Base-by-base conservation (phyloP, 2,797 vertebrate species). In the Psittacula echo region DNA sequence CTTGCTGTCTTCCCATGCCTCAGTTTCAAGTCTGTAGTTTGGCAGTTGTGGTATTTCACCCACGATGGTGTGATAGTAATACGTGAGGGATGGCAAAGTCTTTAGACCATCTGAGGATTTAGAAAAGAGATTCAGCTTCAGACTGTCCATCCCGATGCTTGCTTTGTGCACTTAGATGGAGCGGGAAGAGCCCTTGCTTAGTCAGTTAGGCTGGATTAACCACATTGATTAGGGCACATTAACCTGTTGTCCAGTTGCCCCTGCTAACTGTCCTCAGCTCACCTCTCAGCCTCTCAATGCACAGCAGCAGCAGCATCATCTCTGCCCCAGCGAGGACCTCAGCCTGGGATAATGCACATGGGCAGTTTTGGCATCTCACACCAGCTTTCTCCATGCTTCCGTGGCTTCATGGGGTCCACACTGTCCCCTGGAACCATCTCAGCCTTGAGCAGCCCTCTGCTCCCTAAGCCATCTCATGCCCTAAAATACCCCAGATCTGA, bases 341-440 rank as follows among this genome's bases (percentile, higher is more conserved):
- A 42, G n/a, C 50, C 62, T 34, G 66, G 56, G n/a, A 15, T 87
- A 1, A 48, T 48, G 20, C 39, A 41, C 1, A 0, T 19, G 42
- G 42, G 29, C 29, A 32, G 62, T 39, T 45, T 34, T 67, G 68
- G 34, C 37, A 85, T 41, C 67, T 26, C 45, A 11, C 51, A 3
- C 5, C 16, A 7, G 30, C 6, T 21, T 47, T 41, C 23, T 67
- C n/a, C 9, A 11, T 0, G 1, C 34, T 27, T 42, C 56, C 20
- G 6, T 0, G 2, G 9, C 29, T 61, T 39, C 3, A 3, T 2
- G n/a, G 44, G 34, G 14, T 47, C 60, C 23, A 7, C 48, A 17
- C 27, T 1, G 0, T 68, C 34, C 44, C 13, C 29, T 41, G 61
- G 41, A 30, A 13, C 18, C 19, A 29, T 68, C 61, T 51, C 54